phyloP scores from a whole-genome alignment of 92 coral and sea anemone genomes.

The Umimayanthus chanpuru region DNA sequence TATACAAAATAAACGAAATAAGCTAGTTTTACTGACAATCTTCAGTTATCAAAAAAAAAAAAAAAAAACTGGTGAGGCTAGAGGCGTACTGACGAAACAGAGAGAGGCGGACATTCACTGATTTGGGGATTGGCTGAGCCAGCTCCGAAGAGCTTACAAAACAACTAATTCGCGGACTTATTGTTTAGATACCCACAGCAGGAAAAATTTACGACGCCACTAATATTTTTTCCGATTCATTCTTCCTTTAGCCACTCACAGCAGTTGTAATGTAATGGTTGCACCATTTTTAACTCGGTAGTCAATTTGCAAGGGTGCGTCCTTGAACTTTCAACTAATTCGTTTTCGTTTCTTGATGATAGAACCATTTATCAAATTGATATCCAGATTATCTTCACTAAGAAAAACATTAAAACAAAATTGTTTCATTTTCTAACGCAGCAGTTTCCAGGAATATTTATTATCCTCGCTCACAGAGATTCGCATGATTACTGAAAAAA shows the following conservation, averaged over 20 bases:
- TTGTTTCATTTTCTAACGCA: neutral
- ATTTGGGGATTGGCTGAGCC: neutral
- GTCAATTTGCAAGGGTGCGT: neutral
- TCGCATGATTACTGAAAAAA: neutral
- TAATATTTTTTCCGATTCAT: neutral
- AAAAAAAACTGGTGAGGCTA: neutral
- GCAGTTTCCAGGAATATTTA: neutral
- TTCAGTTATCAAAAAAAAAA: slow-evolving; percentile 1
- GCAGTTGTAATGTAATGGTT: neutral
- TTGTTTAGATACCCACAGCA: neutral
- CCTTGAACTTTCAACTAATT: slow-evolving; percentile 4
- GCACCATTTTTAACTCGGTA: neutral
- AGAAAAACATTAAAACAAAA: neutral
- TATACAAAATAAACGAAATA: slow-evolving; percentile 12
- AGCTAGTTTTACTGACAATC: neutral
- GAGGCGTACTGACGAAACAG: neutral
- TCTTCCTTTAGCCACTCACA: neutral
- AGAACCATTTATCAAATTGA: neutral
- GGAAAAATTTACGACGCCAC: neutral
- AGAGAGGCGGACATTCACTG: neutral
- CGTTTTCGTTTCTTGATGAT: neutral
- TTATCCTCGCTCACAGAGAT: neutral
- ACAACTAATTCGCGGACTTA: neutral
- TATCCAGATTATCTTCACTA: neutral
- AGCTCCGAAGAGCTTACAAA: neutral